Conservation (phyloP, 1,140 invertebrate genomes). For the Acromyrmex heyeri region DNA sequence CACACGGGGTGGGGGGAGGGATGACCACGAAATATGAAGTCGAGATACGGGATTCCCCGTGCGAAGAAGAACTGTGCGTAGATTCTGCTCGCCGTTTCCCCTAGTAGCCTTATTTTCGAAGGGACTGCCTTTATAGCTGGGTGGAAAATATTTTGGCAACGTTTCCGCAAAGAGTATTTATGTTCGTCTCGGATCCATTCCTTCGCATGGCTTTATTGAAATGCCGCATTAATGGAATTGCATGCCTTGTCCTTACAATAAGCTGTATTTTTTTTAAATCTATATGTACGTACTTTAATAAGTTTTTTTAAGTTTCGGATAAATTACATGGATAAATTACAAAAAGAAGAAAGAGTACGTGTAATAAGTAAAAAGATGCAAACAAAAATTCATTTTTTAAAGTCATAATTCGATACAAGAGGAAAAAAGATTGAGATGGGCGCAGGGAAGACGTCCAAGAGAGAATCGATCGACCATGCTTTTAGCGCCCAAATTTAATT, state of each 20-base stretch:
- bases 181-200: constrained; percentile 37
- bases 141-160: constrained; percentile 64
- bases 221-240: constrained; percentile 55
- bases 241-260: background rate
- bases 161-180: constrained; percentile 52
- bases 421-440: background rate
- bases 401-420: background rate
- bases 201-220: constrained; percentile 41
- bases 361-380: background rate
- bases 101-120: constrained; percentile 45
- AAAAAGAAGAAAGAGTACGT: background rate
- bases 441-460: background rate
- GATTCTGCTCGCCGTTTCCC: background rate
- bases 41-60: constrained; percentile 49
- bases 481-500: constrained; percentile 70
- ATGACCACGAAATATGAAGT: constrained; percentile 68
- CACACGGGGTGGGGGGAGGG: background rate
- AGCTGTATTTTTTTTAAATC: background rate
- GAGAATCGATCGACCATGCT: constrained; percentile 29
- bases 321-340: background rate
- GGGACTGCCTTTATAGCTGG: constrained; percentile 6
- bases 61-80: background rate
- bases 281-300: background rate
- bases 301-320: background rate
- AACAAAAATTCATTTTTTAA: background rate